Conservation (phyloP, 2,888 invertebrate genomes). For the Chrysina gloriosa region DNA sequence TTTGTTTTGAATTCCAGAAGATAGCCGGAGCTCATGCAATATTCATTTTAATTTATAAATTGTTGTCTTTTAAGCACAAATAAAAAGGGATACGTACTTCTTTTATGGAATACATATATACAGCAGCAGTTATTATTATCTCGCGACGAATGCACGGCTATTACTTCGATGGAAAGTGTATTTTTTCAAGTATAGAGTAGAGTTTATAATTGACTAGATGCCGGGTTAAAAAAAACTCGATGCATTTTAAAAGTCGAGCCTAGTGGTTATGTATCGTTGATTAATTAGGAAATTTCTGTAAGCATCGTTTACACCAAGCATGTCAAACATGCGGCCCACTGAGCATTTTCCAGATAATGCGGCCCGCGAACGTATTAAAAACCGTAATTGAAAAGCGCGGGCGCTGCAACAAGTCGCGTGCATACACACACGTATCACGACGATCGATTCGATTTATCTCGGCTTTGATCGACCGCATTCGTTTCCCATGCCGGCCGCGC, state of each 20-base stretch:
- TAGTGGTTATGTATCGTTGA: background rate
- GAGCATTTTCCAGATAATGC: too few species aligned
- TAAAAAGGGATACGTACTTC: background rate
- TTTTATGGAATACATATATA: background rate
- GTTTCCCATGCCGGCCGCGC: too few species aligned
- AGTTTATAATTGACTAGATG: constrained; percentile 2
- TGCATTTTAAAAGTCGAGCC: background rate
- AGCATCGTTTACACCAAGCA: too few species aligned
- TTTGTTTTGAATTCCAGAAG: constrained; percentile 26
- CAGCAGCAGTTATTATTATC: background rate
- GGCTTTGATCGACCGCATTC: too few species aligned
- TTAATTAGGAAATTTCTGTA: background rate
- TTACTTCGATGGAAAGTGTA: background rate
- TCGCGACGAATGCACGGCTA: background rate
- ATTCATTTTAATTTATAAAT: constrained; percentile 26
- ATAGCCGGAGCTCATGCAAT: constrained; percentile 19
- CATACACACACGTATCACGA: too few species aligned
- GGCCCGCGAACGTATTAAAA: too few species aligned
- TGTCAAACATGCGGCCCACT: too few species aligned
- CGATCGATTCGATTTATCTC: too few species aligned
- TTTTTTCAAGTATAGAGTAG: background rate
- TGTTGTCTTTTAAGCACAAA: constrained; percentile 4
- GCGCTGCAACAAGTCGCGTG: too few species aligned
- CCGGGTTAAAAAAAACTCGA: background rate
- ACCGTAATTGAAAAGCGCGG: too few species aligned